A percentile compares a stretch with the other conserved stretches of the same genome.
These are phyloP conservation scores for Nomada flava DNA, from an alignment of 2,888 invertebrate species.

Conservation along the genomic window DNA sequence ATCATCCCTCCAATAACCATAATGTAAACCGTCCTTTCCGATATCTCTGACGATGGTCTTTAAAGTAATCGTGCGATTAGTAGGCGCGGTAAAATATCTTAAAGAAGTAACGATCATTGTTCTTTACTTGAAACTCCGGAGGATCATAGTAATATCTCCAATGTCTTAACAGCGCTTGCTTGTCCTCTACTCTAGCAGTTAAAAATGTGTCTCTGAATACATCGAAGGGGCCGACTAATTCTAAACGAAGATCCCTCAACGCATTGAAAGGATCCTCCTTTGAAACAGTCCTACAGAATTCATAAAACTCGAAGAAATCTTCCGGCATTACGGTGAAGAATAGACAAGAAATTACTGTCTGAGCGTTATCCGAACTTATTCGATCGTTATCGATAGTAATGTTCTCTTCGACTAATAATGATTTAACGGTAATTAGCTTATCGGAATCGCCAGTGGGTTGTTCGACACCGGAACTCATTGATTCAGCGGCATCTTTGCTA, in stretches of 20 bases:
- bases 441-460: not conserved
- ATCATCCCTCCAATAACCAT: constrained; percentile 95
- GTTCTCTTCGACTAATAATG: constrained; percentile 16
- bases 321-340: constrained; percentile 94
- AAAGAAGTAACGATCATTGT: not conserved
- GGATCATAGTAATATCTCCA: constrained; percentile 98
- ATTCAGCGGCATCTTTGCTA: not conserved
- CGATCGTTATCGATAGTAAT: constrained; percentile 7
- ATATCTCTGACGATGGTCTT: constrained; percentile 90
- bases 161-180: constrained; percentile 90
- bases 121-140: constrained; percentile 93
- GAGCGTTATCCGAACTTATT: not conserved
- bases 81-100: not conserved
- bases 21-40: constrained; percentile 90
- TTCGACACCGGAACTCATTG: not conserved
- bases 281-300: constrained; percentile 88
- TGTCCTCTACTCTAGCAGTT: constrained; percentile 85
- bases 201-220: constrained; percentile 88
- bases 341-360: constrained; percentile 87
- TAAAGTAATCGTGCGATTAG: not conserved
- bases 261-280: constrained; percentile 87
- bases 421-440: not conserved
- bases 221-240: constrained; percentile 95
- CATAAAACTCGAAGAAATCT: constrained; percentile 95
- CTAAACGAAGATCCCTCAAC: constrained; percentile 88